Percentiles rank a stretch among this genome's conserved stretches.
Evolutionary conservation across 2,888 invertebrate genomes (phyloP).

Genomic region (Synergus umbraculus): DNA sequence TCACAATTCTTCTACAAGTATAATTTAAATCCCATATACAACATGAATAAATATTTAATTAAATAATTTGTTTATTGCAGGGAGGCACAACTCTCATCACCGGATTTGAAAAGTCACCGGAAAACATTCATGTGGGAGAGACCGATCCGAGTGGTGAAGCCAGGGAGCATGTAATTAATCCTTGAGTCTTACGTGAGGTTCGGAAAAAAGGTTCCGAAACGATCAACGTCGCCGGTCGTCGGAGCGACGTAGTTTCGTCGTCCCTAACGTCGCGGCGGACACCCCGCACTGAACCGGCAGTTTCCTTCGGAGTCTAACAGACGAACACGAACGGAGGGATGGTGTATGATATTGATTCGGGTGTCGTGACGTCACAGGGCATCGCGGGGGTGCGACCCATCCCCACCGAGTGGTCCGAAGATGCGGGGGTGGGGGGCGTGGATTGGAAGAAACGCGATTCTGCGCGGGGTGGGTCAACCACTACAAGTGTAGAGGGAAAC

Average conservation of each 20-base stretch:
- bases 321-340: conserved; percentile 57
- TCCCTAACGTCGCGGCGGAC: conserved; percentile 73
- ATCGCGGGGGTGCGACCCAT: conserved; percentile 61
- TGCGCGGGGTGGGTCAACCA: conserved; percentile 60
- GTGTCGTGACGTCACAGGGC: conserved; percentile 65
- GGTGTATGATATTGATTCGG: conserved; percentile 72
- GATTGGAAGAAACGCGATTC: conserved; percentile 66
- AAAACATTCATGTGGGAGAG: neutral
- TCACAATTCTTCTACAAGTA: conserved; percentile 18
- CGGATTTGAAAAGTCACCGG: neutral
- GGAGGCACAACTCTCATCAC: conserved; percentile 34
- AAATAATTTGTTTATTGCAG: conserved; percentile 1
- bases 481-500: conserved; percentile 18
- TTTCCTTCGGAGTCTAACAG: conserved; percentile 60
- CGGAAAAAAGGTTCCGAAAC: conserved; percentile 33
- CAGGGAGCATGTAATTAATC: conserved; percentile 14
- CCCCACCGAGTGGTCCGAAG: conserved; percentile 59
- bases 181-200: neutral
- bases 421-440: conserved; percentile 67
- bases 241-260: conserved; percentile 68
- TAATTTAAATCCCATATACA: neutral
- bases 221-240: conserved; percentile 62
- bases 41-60: neutral
- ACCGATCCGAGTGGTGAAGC: neutral
- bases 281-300: conserved; percentile 72